Percentiles rank a stretch among this genome's conserved stretches.
Conservation (phyloP, 2,113 vertebrate species). For the Cynopterus brachyotis region DNA sequence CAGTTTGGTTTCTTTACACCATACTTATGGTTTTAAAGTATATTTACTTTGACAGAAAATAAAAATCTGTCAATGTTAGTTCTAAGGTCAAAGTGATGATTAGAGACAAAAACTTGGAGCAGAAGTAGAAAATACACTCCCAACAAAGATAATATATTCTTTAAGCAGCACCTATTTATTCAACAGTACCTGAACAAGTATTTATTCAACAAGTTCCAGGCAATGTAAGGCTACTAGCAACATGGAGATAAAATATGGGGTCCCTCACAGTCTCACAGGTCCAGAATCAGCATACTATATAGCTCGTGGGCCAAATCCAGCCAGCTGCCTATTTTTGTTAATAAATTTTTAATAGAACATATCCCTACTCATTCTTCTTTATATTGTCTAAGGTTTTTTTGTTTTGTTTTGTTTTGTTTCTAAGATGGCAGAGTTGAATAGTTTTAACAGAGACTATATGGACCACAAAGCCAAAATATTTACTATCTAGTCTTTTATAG, state of each 20-base stretch:
- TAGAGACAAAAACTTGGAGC: slow-evolving; percentile 22
- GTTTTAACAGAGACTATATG: neutral
- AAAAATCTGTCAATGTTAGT: slow-evolving; percentile 27
- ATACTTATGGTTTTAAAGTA: slow-evolving; percentile 39
- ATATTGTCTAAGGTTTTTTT: neutral
- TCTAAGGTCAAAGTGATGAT: slow-evolving; percentile 19
- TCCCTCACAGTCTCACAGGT: neutral
- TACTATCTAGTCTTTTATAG: slow-evolving; percentile 5
- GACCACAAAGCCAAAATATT: slow-evolving; percentile 11
- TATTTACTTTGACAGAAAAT: slow-evolving; percentile 41
- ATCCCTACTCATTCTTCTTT: neutral
- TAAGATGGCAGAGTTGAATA: slow-evolving; percentile 22
- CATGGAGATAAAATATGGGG: neutral
- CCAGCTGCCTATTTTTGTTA: neutral
- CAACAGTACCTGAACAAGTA: slow-evolving; percentile 33
- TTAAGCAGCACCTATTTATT: slow-evolving; percentile 33
- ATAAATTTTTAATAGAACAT: slow-evolving; percentile 23
- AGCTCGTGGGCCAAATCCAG: neutral
- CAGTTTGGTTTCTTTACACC: slow-evolving; percentile 24
- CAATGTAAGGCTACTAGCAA: neutral
- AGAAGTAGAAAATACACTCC: slow-evolving; percentile 34
- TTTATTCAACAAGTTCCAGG: neutral
- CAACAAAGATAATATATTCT: slow-evolving; percentile 39
- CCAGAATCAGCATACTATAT: neutral
- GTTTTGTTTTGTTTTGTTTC: neutral